Evolutionary conservation across 2,797 vertebrate species (phyloP).

Genomic region (Varecia variegata): DNA sequence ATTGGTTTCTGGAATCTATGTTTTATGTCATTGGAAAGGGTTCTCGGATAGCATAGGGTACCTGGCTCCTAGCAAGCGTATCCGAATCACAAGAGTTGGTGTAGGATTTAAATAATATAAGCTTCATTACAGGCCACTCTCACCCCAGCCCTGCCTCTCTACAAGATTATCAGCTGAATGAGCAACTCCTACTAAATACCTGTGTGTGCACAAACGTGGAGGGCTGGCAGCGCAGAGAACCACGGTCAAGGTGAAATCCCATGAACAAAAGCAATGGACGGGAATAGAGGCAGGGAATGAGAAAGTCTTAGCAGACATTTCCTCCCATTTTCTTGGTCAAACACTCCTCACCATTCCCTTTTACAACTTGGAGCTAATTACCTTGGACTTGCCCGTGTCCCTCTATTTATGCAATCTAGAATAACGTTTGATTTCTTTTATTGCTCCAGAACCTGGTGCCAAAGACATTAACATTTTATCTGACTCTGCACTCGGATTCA

Average conservation of each 20-base stretch:
- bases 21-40: neutral
- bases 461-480: slow-evolving; percentile 36
- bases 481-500: neutral
- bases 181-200: neutral
- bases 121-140: neutral
- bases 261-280: neutral
- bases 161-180: neutral
- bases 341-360: neutral
- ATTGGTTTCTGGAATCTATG: neutral
- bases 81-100: neutral
- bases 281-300: neutral
- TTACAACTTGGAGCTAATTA: neutral
- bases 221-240: neutral
- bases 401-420: neutral
- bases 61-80: neutral
- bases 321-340: neutral
- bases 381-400: neutral
- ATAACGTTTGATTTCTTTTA: slow-evolving; percentile 9
- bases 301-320: neutral
- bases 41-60: neutral
- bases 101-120: neutral
- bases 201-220: neutral
- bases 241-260: neutral
- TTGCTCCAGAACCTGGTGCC: slow-evolving; percentile 16
- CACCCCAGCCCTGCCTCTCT: neutral